phyloP scores from a whole-genome alignment of 1,140 invertebrate genomes.

The Pseudomyrmex flavicornis region DNA sequence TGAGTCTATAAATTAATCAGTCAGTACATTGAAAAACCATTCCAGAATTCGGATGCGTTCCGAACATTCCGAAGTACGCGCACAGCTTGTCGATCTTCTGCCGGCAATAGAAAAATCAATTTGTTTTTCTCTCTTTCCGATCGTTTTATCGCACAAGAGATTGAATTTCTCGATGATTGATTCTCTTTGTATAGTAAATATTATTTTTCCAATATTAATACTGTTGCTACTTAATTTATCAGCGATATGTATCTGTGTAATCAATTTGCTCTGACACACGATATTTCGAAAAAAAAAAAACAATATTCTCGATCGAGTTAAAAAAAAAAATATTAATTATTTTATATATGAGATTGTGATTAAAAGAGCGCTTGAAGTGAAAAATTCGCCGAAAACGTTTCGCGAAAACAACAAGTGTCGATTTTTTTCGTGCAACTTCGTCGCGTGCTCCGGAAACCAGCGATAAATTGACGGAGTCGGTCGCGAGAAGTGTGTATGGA shows the following conservation, averaged over 20 bases:
- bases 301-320: too few relatives aligned
- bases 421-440: neutral
- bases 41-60: neutral
- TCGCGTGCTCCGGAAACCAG: neutral
- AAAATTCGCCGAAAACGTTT: too few relatives aligned
- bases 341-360: too few relatives aligned
- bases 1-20: too few relatives aligned
- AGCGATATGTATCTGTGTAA: neutral
- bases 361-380: too few relatives aligned
- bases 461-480: neutral
- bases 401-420: too few relatives aligned
- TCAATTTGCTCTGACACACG: too few relatives aligned
- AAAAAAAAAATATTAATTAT: too few relatives aligned
- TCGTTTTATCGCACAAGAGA: neutral
- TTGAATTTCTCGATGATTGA: neutral
- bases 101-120: neutral
- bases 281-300: too few relatives aligned
- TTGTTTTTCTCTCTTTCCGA: neutral
- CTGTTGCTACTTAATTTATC: neutral
- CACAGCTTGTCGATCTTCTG: neutral
- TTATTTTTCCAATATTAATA: neutral
- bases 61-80: neutral
- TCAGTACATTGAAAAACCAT: neutral
- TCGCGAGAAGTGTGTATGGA: conserved; percentile 25
- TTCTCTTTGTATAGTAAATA: neutral